Evolutionary conservation across 2,888 invertebrate genomes (phyloP), one percentile per base, ranked within the genome.

Genomic region (Thysanoteuthis rhombus): DNA sequence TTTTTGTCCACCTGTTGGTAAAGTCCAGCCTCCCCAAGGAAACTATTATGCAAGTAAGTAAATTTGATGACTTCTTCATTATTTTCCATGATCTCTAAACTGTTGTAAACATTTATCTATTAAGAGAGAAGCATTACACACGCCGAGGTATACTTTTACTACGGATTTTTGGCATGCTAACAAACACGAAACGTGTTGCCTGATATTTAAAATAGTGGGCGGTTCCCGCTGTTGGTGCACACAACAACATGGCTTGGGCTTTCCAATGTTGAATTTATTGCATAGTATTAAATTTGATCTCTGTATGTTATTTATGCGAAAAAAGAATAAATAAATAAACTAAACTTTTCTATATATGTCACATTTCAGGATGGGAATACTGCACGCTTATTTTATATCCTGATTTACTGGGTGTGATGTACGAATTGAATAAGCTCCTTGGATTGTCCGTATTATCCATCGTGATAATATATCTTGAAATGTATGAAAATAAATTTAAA

Each of bases 1-100:
- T 97, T 95, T 97, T 97, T 95, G 95, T 97, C 8, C 96, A 96
- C 94, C 95, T 97, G 92, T 95, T 97, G 40, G 96, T 97, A 38
- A 96, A 97, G 94, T 96, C 97, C 40, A 97, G 96, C 95, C 94
- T 97, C 58, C 97, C 97, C 22, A 96, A 96, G 93, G 94, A 95
- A 58, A 96, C 96, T 16, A 95, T 97, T 45, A 96, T 96, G 93
- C 97, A 97, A 96, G 97, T 97, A 95, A 75, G 75, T 75, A 36
- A 75, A n/a, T 75, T 10, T 16, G 36, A n/a, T 75, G 1, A 5
- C 25, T 52, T 52, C 25, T 25, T 52, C 52, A 3, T 52, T 52
- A 52, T 5, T 25, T 25, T 25, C 25, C 25, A 52, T 52, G 4
- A 52, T 52, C 25, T 90, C 22, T 40, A n/a, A 92, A n/a, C 92